Percentiles rank a stretch among this genome's conserved stretches.
Evolutionary conservation across 2,113 vertebrate species (phyloP).

Genomic region (Gallinago jamesoni): DNA sequence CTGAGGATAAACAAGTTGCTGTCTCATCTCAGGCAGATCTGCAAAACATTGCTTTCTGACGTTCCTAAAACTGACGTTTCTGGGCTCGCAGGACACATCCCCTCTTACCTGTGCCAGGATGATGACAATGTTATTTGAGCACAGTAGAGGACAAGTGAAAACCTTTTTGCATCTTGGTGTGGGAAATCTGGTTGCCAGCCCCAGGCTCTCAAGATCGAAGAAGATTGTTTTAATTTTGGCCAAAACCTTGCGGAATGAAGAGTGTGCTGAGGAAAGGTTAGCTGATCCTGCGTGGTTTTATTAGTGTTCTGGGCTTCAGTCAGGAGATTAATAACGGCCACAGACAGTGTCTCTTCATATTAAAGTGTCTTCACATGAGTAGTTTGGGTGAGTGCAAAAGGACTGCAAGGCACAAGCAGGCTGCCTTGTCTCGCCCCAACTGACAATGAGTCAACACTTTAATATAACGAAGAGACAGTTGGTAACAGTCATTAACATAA

Average conservation of each 20-base stretch:
- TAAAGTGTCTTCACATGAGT: slow-evolving; percentile 60
- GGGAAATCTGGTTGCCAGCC: background rate
- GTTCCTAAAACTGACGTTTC: background rate
- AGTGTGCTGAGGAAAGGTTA: background rate
- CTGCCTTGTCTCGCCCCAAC: slow-evolving; percentile 40
- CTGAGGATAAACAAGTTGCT: background rate
- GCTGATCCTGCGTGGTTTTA: background rate
- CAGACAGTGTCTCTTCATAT: slow-evolving; percentile 53
- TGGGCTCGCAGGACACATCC: background rate
- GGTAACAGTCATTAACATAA: slow-evolving; percentile 63
- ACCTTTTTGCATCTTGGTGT: background rate
- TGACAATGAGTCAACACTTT: slow-evolving; percentile 56
- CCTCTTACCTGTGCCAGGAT: background rate
- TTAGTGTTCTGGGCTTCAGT: slow-evolving; percentile 49
- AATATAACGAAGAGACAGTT: slow-evolving; percentile 53
- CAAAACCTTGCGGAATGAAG: slow-evolving; percentile 3
- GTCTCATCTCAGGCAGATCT: background rate
- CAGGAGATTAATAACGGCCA: slow-evolving; percentile 44
- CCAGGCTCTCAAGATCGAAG: background rate
- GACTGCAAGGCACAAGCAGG: slow-evolving; percentile 50
- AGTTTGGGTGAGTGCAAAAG: slow-evolving; percentile 54
- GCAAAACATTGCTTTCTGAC: background rate
- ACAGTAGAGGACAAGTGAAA: background rate
- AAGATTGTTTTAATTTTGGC: background rate
- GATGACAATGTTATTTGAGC: background rate